Evolutionary conservation across 1,140 invertebrate species (phyloP).

Genomic region (Eurosta solidaginis): DNA sequence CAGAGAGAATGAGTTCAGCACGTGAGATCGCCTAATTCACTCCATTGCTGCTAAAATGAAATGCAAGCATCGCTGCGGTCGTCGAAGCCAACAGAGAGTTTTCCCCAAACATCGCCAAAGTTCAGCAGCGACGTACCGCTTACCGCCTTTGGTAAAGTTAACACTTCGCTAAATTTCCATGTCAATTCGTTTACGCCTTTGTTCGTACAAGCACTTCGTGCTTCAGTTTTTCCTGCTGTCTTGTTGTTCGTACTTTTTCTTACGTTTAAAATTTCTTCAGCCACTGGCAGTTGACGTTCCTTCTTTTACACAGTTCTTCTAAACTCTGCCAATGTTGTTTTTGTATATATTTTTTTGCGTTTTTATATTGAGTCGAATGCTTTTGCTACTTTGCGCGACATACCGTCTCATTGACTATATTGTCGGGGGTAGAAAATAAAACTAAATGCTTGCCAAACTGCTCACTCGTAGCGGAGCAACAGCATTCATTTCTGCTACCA

Average conservation of each 20-base stretch:
- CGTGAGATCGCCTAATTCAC: slow-evolving; percentile 14
- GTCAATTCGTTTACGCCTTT: neutral
- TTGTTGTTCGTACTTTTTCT: neutral
- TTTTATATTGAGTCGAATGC: neutral
- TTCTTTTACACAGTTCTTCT: neutral
- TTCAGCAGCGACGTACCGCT: neutral
- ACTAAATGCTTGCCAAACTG: slow-evolving; percentile 34
- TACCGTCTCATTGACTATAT: neutral
- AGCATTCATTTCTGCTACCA: neutral
- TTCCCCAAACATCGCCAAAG: neutral
- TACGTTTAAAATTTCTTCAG: slow-evolving; percentile 18
- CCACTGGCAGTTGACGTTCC: neutral
- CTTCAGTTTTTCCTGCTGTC: neutral
- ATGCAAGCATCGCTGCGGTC: neutral
- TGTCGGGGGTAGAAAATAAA: slow-evolving; percentile 37
- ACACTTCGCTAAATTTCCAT: neutral
- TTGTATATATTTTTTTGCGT: neutral
- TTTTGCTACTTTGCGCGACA: neutral
- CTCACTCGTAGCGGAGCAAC: neutral
- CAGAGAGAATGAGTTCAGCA: neutral
- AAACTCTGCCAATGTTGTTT: neutral
- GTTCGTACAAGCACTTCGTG: neutral
- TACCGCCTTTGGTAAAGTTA: neutral
- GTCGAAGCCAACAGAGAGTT: neutral
- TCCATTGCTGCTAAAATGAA: too few relatives aligned